Evolutionary conservation across 2,888 invertebrate genomes (phyloP).

Genomic region (Lottia scabra): DNA sequence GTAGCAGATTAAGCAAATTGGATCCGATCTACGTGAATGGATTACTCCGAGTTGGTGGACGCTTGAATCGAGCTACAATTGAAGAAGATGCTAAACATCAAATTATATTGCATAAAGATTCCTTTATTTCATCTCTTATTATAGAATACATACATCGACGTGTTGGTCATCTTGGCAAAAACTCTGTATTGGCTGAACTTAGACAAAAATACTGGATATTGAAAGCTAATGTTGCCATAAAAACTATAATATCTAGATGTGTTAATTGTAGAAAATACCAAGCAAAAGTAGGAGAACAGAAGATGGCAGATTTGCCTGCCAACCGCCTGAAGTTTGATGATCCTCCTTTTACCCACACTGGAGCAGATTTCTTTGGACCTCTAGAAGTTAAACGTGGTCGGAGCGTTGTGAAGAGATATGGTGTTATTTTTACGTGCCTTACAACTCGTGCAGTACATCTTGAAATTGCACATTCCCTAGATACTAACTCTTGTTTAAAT

Average conservation of each 20-base stretch:
- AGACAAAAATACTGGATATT: conserved; percentile 18
- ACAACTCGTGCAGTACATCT: conserved; percentile 25
- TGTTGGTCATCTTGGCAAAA: conserved; percentile 8
- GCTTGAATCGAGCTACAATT: not conserved
- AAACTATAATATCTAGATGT: conserved; percentile 7
- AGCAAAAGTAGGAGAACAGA: not conserved
- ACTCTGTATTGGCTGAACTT: not conserved
- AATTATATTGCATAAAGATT: conserved; percentile 13
- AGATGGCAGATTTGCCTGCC: conserved; percentile 4
- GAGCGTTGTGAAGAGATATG: conserved; percentile 23
- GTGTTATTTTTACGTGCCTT: conserved; percentile 31
- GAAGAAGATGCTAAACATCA: conserved; percentile 12
- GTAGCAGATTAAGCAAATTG: too few species aligned
- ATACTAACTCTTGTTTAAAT: conserved; percentile 22
- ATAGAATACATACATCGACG: conserved; percentile 8
- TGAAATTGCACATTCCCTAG: conserved; percentile 23
- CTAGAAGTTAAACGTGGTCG: conserved; percentile 24
- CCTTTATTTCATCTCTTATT: conserved; percentile 12
- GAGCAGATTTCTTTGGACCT: conserved; percentile 27
- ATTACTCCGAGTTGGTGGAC: too few species aligned
- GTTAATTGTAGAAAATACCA: not conserved
- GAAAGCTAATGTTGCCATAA: not conserved
- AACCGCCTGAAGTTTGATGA: conserved; percentile 1
- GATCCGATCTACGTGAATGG: too few species aligned
- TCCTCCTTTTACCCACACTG: conserved; percentile 21